phyloP scores from a whole-genome alignment of 1,140 invertebrate species.

The Centruroides vittatus region DNA sequence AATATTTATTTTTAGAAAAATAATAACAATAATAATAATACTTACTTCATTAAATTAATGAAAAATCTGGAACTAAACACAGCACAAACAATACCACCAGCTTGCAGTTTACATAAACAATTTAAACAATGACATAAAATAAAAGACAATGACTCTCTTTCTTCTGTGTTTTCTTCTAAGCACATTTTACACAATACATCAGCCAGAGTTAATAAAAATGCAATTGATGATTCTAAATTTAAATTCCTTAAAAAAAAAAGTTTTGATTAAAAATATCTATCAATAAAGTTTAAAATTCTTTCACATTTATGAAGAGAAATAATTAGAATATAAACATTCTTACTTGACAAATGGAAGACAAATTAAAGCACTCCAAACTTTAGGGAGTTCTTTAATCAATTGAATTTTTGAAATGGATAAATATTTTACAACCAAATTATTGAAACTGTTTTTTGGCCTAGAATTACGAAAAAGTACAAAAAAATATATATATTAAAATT shows the following conservation, averaged over 20 bases:
- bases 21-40: neutral
- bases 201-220: too few relatives aligned
- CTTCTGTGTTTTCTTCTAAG: too few relatives aligned
- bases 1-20: neutral
- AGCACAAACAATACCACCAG: neutral
- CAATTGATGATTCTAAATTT: neutral
- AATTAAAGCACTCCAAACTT: slow-evolving; percentile 38
- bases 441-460: too few relatives aligned
- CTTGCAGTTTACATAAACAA: neutral
- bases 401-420: too few relatives aligned
- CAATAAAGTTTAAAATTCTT: neutral
- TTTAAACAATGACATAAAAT: slow-evolving; percentile 4
- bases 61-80: slow-evolving; percentile 8
- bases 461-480: too few relatives aligned
- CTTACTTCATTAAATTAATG: slow-evolving; percentile 10
- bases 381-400: slow-evolving; percentile 1
- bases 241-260: neutral
- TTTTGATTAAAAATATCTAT: neutral
- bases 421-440: too few relatives aligned
- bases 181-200: too few relatives aligned
- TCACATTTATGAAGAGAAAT: neutral
- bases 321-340: neutral
- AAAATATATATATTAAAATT: too few relatives aligned
- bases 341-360: slow-evolving; percentile 43
- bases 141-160: neutral